Evolutionary conservation across 2,797 vertebrate genomes (phyloP).

Genomic region (Danionella dracula): DNA sequence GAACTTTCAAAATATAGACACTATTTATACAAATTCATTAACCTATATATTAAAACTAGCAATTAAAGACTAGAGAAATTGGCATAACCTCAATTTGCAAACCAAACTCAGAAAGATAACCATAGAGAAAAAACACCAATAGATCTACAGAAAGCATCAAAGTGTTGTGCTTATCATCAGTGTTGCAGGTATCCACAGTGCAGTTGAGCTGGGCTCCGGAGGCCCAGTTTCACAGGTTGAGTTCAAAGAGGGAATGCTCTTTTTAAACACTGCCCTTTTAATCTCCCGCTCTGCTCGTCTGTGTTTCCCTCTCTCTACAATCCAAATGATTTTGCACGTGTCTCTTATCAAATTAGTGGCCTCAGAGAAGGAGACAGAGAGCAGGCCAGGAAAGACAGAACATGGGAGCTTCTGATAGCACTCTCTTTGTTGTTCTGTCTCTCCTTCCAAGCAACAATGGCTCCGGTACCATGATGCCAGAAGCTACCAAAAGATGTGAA

Average conservation of each 20-base stretch:
- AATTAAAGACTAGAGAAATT: too few relatives aligned
- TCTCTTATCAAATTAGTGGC: constrained; percentile 45
- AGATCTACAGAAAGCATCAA: constrained; percentile 24
- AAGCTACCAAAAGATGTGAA: constrained; percentile 32
- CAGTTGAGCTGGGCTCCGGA: constrained; percentile 17
- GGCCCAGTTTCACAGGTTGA: constrained; percentile 7
- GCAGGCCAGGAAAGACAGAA: constrained; percentile 40
- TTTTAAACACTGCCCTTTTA: neutral
- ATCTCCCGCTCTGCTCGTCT: constrained; percentile 10
- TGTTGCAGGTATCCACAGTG: constrained; percentile 26
- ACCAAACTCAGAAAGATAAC: neutral
- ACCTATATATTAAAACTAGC: too few relatives aligned
- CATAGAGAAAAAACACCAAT: neutral
- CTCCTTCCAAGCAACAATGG: constrained; percentile 44
- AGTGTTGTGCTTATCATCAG: constrained; percentile 29
- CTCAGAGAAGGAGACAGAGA: constrained; percentile 37
- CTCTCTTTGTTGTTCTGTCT: constrained; percentile 46
- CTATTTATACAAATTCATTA: too few relatives aligned
- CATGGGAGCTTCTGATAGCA: constrained; percentile 46
- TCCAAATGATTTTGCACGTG: constrained; percentile 27
- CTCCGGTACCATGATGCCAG: constrained; percentile 30
- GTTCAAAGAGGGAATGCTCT: constrained; percentile 3
- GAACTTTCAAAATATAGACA: too few relatives aligned
- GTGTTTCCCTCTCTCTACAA: constrained; percentile 7
- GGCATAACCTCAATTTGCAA: too few relatives aligned